phyloP scores from a whole-genome alignment of 2,797 vertebrate genomes.

The Sphenodon punctatus region DNA sequence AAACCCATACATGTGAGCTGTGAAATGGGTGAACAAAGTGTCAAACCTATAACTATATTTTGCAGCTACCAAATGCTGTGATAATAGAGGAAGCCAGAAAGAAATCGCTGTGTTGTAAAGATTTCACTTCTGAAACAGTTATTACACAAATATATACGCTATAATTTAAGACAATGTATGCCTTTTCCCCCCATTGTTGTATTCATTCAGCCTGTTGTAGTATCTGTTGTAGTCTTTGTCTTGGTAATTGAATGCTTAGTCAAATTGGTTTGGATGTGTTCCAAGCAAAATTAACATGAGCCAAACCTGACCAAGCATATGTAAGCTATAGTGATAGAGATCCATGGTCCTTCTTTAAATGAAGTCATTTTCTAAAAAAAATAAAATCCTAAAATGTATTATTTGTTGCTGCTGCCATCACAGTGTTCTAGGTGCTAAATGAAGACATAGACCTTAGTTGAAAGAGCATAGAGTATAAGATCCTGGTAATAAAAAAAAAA shows the following conservation, averaged over 20 bases:
- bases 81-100: not conserved
- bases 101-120: not conserved
- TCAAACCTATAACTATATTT: not conserved
- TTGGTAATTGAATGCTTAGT: slow-evolving; percentile 44
- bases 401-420: not conserved
- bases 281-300: slow-evolving; percentile 47
- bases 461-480: not conserved
- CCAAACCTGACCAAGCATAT: slow-evolving; percentile 29
- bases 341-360: not conserved
- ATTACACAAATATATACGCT: not conserved
- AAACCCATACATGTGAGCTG: not conserved
- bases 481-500: not conserved
- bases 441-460: not conserved
- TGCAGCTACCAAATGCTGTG: not conserved
- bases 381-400: not conserved
- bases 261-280: slow-evolving; percentile 41
- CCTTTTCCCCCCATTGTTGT: slow-evolving; percentile 16
- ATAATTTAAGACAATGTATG: not conserved
- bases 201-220: not conserved
- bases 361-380: slow-evolving; percentile 4
- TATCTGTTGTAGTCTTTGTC: slow-evolving; percentile 41
- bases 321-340: not conserved
- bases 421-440: not conserved
- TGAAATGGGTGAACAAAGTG: not conserved
- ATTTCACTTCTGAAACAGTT: not conserved